Evolutionary conservation across 1,140 invertebrate genomes (phyloP).

Genomic region (Macrostomum lignano): DNA sequence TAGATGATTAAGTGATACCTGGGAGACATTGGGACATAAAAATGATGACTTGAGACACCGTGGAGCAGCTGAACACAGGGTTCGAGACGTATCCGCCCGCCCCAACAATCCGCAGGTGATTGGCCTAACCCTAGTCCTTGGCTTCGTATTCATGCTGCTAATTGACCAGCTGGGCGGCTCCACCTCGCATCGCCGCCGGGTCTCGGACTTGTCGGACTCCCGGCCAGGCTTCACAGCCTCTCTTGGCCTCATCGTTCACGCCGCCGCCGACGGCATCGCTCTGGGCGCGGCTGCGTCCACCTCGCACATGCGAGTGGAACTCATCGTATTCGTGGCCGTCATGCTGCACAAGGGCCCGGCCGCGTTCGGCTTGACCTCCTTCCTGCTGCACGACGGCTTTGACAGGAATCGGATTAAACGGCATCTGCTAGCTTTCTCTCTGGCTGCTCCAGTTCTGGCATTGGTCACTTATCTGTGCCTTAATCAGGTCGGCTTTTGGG

Average conservation of each 20-base stretch:
- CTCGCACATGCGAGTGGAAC: slow-evolving; percentile 69
- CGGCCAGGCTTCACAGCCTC: slow-evolving; percentile 86
- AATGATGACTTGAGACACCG: no score
- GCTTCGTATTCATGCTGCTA: slow-evolving; percentile 87
- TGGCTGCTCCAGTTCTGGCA: slow-evolving; percentile 60
- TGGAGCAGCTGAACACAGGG: no score
- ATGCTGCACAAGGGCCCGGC: slow-evolving; percentile 97
- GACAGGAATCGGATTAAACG: slow-evolving; percentile 54
- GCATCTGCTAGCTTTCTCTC: slow-evolving; percentile 71
- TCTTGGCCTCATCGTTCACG: slow-evolving; percentile 77
- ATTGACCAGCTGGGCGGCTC: slow-evolving; percentile 58
- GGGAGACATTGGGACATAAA: no score
- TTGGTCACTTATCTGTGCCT: slow-evolving; percentile 71
- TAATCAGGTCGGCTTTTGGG: slow-evolving; percentile 41
- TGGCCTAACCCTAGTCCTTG: slow-evolving; percentile 43
- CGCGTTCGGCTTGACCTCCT: slow-evolving; percentile 84
- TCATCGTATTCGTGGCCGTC: slow-evolving; percentile 80
- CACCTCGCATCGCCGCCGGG: no score
- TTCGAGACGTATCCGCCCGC: no score
- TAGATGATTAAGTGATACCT: no score
- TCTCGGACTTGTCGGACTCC: no score
- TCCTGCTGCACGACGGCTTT: slow-evolving; percentile 69
- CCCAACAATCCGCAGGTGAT: no score
- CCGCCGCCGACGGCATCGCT: slow-evolving; percentile 85
- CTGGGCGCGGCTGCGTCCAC: slow-evolving; percentile 78